Conservation (phyloP, 2,113 vertebrate species). For the Rynchops niger region DNA sequence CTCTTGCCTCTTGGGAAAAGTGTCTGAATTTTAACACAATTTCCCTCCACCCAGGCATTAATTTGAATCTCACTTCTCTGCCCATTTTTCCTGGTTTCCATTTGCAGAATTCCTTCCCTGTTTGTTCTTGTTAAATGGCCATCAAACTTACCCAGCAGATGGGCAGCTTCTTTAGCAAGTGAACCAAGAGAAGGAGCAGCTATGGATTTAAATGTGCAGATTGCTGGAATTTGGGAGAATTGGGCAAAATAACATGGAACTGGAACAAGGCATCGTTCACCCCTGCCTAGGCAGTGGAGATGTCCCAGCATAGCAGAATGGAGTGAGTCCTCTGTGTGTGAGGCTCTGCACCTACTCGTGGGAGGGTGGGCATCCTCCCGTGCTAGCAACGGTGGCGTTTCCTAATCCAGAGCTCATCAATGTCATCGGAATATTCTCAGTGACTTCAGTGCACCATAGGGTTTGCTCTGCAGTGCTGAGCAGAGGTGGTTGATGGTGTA, state of each 20-base stretch:
- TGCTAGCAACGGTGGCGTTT: not conserved
- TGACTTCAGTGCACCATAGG: not conserved
- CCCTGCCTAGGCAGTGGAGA: not conserved
- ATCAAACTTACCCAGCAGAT: fast-evolving
- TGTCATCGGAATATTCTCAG: not conserved
- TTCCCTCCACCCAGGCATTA: not conserved
- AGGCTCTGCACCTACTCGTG: not conserved
- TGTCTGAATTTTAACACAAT: not conserved
- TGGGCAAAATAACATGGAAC: not conserved
- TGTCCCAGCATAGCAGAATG: not conserved
- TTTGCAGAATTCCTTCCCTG: not conserved
- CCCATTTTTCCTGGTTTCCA: not conserved
- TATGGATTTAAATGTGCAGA: not conserved
- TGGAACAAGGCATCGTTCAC: not conserved
- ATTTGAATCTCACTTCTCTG: not conserved
- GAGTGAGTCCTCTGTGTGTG: fast-evolving
- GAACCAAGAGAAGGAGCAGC: not conserved
- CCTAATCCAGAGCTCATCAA: not conserved
- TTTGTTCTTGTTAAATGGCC: not conserved
- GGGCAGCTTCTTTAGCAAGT: not conserved
- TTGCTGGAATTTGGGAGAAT: not conserved
- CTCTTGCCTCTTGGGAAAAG: not conserved
- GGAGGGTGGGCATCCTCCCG: not conserved
- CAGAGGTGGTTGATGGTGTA: not conserved
- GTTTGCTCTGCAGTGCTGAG: not conserved